Base-by-base conservation (phyloP, 1,140 invertebrate species). In the Dendrolimus kikuchii region DNA sequence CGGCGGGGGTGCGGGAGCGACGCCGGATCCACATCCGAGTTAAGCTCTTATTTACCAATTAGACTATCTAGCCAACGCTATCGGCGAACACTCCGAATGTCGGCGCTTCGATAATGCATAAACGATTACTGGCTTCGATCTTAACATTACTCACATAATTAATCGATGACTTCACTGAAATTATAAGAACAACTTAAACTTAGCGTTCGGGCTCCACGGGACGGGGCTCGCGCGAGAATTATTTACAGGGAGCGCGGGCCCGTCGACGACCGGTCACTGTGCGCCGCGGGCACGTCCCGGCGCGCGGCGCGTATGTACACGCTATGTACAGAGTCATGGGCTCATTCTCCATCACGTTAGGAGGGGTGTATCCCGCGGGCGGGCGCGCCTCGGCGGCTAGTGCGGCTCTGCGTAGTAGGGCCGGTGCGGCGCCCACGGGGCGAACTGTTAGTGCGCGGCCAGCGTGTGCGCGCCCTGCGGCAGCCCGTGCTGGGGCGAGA, bases 361-460 rank as follows among this genome's bases (percentile, higher is more conserved):
- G 49, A 38, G 38, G 8, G 48, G 54, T 53, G 52, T 62, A 51
- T 79, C 75, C 75, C 78, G 80, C 70, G 81, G 79, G 74, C 68
- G 62, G 68, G 69, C 59, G 71, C 62, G 59, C 45, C 43, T 23
- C 44, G 45, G 64, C 72, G 57, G 79, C 79, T 79, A 82, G 78
- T 81, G 84, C 76, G 81, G 80, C 80, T 83, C 80, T 73, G 77
- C 73, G 76, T 86, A 84, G 84, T 82, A 86, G 63, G 84, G 79
- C 85, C 80, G 85, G 74, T 81, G 81, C 74, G 83, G 86, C 77
- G 86, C 83, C 85, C 86, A 88, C 85, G 82, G 83, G 86, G 86
- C 92, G 91, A 92, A 93, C 92, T 93, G 93, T 93, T 95, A 96
- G 93, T 96, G 95, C 70, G 94, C 94, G 88, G 94, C 91, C 60